A percentile compares a stretch with the other conserved stretches of the same genome.
These are phyloP conservation scores for Uloborus plumipes DNA, from an alignment of 2,888 invertebrate genomes.

Conservation along the genomic window DNA sequence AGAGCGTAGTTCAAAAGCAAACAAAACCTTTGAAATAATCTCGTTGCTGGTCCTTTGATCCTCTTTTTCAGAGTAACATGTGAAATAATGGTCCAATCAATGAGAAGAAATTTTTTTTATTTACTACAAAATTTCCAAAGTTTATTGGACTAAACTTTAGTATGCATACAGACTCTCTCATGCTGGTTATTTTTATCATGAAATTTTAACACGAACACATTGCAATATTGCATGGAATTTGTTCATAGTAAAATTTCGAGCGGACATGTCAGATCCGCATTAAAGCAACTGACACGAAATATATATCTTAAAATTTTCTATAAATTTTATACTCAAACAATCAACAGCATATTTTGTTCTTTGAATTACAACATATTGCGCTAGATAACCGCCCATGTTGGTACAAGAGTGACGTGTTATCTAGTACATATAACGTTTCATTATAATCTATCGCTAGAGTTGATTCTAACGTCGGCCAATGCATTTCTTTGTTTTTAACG, in stretches of 20 bases:
- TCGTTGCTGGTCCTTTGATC: too few species aligned
- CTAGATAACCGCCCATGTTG: conserved; percentile 47
- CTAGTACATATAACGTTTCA: conserved; percentile 50
- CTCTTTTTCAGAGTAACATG: neutral
- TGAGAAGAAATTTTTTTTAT: conserved; percentile 42
- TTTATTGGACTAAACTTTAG: conserved; percentile 58
- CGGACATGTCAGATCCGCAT: conserved; percentile 18
- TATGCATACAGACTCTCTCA: conserved; percentile 53
- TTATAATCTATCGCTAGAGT: conserved; percentile 42
- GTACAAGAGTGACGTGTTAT: conserved; percentile 44
- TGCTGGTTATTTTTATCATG: conserved; percentile 41
- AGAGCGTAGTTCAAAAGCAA: too few species aligned
- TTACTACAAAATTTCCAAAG: conserved; percentile 59
- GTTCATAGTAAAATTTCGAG: conserved; percentile 51
- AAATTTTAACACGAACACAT: conserved; percentile 57
- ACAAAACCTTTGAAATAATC: too few species aligned
- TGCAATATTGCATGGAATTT: conserved; percentile 42
- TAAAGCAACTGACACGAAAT: conserved; percentile 43
- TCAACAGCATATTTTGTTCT: conserved; percentile 52
- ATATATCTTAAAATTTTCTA: conserved; percentile 56
- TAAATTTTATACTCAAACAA: conserved; percentile 61
- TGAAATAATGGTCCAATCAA: conserved; percentile 15
- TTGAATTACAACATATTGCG: conserved; percentile 56
- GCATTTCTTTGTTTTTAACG: conserved; percentile 49
- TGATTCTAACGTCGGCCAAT: conserved; percentile 59